These are phyloP conservation scores for Neomorphus geoffroyi DNA, from an alignment of 2,797 vertebrate genomes.

Conservation along the genomic window DNA sequence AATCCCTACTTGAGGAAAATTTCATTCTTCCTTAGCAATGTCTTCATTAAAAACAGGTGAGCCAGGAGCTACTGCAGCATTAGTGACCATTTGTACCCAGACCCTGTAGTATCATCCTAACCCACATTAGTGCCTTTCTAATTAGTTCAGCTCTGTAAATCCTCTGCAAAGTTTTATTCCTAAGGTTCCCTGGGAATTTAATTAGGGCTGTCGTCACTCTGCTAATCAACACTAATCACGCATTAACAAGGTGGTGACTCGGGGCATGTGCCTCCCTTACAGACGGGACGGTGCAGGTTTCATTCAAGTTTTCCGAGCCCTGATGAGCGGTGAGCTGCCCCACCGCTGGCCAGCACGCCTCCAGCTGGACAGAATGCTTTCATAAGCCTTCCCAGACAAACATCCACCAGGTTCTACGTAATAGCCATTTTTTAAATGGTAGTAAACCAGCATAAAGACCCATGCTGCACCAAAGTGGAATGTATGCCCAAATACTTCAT, in stretches of 20 bases:
- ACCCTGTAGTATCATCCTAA: not conserved
- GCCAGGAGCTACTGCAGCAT: not conserved
- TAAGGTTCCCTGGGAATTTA: not conserved
- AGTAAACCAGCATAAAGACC: not conserved
- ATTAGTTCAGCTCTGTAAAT: not conserved
- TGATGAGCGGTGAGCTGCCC: not conserved
- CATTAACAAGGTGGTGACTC: not conserved
- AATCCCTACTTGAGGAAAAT: not conserved
- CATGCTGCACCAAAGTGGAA: not conserved
- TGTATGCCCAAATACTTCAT: not conserved
- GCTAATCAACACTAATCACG: not conserved
- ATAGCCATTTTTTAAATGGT: not conserved
- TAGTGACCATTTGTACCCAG: not conserved
- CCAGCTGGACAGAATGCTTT: not conserved
- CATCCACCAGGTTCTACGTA: not conserved
- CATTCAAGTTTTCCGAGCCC: not conserved
- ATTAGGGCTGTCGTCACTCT: not conserved
- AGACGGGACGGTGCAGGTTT: not conserved
- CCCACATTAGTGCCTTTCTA: not conserved
- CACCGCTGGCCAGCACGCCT: rapidly evolving
- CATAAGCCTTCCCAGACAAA: not conserved
- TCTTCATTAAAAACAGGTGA: not conserved
- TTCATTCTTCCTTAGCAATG: not conserved
- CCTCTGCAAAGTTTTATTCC: not conserved
- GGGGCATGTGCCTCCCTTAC: not conserved